Conservation (phyloP, 2,888 invertebrate genomes). For the Emmelina monodactyla region DNA sequence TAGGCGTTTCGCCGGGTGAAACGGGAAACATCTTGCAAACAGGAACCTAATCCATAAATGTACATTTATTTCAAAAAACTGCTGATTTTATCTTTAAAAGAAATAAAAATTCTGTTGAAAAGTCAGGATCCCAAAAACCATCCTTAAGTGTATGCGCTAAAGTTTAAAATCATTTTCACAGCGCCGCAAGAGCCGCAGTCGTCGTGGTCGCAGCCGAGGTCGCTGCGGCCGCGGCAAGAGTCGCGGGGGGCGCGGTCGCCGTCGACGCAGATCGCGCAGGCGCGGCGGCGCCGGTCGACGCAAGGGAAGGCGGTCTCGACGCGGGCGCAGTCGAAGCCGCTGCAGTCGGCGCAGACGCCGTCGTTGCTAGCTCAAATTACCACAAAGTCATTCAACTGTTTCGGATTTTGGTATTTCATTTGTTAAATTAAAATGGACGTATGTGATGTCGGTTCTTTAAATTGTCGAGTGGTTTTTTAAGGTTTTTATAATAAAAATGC, state of each 20-base stretch:
- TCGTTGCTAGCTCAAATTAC: slow-evolving; percentile 12
- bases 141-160: no score
- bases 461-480: not conserved
- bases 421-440: no score
- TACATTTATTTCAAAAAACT: no score
- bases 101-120: no score
- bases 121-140: no score
- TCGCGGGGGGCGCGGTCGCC: slow-evolving; percentile 21
- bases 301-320: slow-evolving; percentile 15
- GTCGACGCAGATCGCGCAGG: slow-evolving; percentile 20
- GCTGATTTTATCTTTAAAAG: no score
- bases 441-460: slow-evolving; percentile 5
- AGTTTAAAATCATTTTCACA: no score
- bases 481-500: slow-evolving; percentile 5
- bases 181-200: slow-evolving; percentile 13
- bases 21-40: no score
- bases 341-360: slow-evolving; percentile 18
- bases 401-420: no score
- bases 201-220: slow-evolving; percentile 17
- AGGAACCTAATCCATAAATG: no score
- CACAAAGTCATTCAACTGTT: no score
- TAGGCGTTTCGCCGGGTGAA: no score
- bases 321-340: slow-evolving; percentile 6
- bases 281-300: slow-evolving; percentile 19
- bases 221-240: slow-evolving; percentile 19